Evolutionary conservation across 2,113 vertebrate genomes (phyloP).

Genomic region (Gopherus flavomarginatus): DNA sequence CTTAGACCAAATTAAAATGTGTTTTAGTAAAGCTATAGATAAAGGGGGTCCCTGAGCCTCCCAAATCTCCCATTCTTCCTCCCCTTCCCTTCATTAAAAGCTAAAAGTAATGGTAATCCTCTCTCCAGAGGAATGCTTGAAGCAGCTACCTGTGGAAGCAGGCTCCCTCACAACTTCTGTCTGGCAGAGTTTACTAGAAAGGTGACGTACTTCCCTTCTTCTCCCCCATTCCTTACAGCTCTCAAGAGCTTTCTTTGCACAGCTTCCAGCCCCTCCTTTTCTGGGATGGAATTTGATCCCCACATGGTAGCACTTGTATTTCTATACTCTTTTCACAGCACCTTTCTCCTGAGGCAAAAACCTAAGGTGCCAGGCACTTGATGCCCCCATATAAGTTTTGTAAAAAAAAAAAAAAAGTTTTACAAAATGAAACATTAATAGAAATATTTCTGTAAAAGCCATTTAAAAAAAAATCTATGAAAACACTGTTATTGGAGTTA

Average conservation of each 20-base stretch:
- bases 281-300: neutral
- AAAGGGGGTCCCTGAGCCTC: neutral
- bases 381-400: neutral
- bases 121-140: neutral
- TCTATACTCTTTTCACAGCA: neutral
- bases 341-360: neutral
- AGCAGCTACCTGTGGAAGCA: neutral
- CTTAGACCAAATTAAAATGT: neutral
- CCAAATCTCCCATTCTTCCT: neutral
- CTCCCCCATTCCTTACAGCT: neutral
- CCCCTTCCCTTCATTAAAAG: neutral
- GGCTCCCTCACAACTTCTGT: neutral
- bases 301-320: neutral
- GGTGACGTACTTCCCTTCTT: neutral
- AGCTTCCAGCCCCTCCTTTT: neutral
- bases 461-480: neutral
- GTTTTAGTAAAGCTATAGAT: neutral
- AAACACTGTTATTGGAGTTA: neutral
- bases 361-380: neutral
- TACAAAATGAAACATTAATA: neutral
- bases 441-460: neutral
- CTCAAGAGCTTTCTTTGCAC: neutral
- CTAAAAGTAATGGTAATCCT: neutral
- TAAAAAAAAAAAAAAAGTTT: too few relatives aligned
- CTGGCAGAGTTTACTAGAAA: neutral